Evolutionary conservation across 2,888 invertebrate genomes (phyloP), one percentile per base, ranked within the genome.

Genomic region (Lycocerus yunnanus): DNA sequence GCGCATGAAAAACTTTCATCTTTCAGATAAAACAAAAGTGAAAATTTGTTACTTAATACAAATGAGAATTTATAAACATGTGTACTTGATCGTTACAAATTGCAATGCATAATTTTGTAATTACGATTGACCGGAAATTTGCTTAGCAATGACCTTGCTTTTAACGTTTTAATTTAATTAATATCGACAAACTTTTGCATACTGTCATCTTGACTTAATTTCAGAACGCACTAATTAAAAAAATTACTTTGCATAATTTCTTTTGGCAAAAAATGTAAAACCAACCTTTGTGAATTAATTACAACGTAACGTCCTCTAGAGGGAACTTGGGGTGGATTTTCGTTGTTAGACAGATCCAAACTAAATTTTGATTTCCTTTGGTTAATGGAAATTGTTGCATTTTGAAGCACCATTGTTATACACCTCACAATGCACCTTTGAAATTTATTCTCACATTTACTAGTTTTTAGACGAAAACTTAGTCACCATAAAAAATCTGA

Each of bases 361-460:
- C 27, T 59, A 61, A 69, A 70, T 27, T 74, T 77, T 9, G 69
- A 27, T 58, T 77, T 77, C 43, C 77, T 24, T 27, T 72, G 72
- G 58, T 68, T 72, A 27, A 77, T 60, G 2, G 69, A 58, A 59
- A 77, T 72, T n/a, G 77, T 68, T 68, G 77, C 77, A 72, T 77
- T 77, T 59, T 77, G 77, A 20, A 77, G 77, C 71, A 77, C 77
- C 77, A 77, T 77, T 75, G 71, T 71, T 16, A 66, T 10, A 21
- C 59, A 18, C 60, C 8, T 15, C 24, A 65, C 21, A 20, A 65
- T 21, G 20, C 65, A 18, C 20, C 43, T 43, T 43, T 43, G n/a
- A n/a, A 43, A 43, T 43, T 43, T 43, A 13, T n/a, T 43, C 43
- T 43, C 43, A 43, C 43, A 43, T 43, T 43, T 43, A 43, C 43